Evolutionary conservation across 2,797 vertebrate genomes (phyloP).

Genomic region (Onychomys torridus): DNA sequence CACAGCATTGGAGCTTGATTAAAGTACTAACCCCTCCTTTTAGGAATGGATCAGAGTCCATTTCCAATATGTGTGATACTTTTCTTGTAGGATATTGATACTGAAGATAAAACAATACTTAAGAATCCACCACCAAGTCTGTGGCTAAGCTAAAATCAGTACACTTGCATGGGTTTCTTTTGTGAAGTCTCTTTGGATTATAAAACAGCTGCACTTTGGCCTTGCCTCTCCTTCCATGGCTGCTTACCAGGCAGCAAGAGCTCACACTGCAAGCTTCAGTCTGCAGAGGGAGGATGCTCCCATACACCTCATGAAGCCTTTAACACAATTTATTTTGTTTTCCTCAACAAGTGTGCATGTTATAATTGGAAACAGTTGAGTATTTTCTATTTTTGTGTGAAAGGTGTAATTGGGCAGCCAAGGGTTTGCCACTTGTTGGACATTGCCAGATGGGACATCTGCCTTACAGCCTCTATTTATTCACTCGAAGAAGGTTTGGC

Average conservation of each 20-base stretch:
- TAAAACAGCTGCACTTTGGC: conserved; percentile 6
- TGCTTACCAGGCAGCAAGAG: conserved; percentile 66
- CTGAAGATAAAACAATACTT: conserved; percentile 61
- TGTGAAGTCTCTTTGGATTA: not conserved
- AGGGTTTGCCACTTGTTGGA: conserved; percentile 76
- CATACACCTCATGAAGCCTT: conserved; percentile 85
- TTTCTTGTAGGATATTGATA: conserved; percentile 58
- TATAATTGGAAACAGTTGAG: conserved; percentile 81
- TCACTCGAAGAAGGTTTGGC: conserved; percentile 27
- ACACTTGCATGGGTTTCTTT: not conserved
- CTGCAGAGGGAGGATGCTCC: conserved; percentile 77
- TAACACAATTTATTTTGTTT: conserved; percentile 84
- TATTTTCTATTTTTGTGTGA: conserved; percentile 78
- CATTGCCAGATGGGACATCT: conserved; percentile 56
- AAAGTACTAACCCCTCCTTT: conserved; percentile 46
- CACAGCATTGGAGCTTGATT: conserved; percentile 18
- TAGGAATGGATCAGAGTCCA: conserved; percentile 60
- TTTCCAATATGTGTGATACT: conserved; percentile 57
- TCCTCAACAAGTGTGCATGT: conserved; percentile 68
- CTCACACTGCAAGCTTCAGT: conserved; percentile 77
- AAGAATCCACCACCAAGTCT: conserved; percentile 57
- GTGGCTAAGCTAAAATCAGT: conserved; percentile 59
- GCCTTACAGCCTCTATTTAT: conserved; percentile 19
- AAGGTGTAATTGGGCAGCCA: conserved; percentile 82
- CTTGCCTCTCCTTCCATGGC: not conserved